Evolutionary conservation across 2,113 vertebrate species (phyloP), one percentile per base, ranked within the genome.

Genomic region (Megaceryle torquata): DNA sequence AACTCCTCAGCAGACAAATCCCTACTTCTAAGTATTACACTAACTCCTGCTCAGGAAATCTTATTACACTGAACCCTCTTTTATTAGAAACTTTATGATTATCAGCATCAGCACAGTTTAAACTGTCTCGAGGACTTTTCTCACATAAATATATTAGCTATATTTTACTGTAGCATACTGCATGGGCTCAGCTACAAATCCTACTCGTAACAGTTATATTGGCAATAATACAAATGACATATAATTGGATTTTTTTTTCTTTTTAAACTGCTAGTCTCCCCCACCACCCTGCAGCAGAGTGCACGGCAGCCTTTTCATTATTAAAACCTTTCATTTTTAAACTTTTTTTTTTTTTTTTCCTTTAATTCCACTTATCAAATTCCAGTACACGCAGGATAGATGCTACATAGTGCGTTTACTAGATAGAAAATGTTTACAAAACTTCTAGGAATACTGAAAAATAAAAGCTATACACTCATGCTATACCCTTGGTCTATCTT

Each of bases 131-230:
- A 91, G 86, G 37, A 82, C 41, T 72, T 92, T 79, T 69, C 80
- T 97, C 92, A 60, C 83, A 71, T 94, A 97, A 98, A 95, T 97
- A 69, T 92, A 97, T 97, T 97, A 97, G 93, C 91, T 94, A 18
- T 94, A 95, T 93, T 96, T 97, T 96, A 97, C 95, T 91, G 89
- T 88, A 86, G 74, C 83, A 65, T 89, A 95, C 96, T 96, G 97
- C 97, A 98, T 75, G 56, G 85, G 96, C 94, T 98, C 95, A 98
- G 94, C 95, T 95, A 97, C 90, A 97, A 96, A 97, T 89, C 89
- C 95, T 94, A 76, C 68, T 97, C 86, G 88, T 95, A 98, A 97
- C 86, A 96, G 76, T 78, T 93, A 93, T 72, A 95, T 95, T 97
- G 96, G 89, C 88, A 96, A 92, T 88, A 95, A 96, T 65, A 93